Evolutionary conservation across 2,113 vertebrate species (phyloP).

Genomic region (Heterotis niloticus): DNA sequence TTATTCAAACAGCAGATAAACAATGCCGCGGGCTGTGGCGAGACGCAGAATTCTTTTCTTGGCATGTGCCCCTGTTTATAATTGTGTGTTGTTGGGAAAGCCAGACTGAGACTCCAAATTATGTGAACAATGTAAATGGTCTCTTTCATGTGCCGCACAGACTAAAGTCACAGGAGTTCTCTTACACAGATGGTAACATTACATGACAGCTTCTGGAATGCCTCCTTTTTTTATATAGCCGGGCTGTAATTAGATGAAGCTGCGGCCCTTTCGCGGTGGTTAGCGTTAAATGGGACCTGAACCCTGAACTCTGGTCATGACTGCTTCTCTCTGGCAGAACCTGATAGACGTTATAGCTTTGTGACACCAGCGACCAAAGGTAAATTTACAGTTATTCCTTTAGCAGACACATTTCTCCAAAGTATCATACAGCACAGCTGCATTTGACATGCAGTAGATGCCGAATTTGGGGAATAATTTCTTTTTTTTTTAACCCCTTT

Average conservation of each 20-base stretch:
- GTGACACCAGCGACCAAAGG: no score
- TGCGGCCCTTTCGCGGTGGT: slow-evolving; percentile 44
- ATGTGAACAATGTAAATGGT: slow-evolving; percentile 37
- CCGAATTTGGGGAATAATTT: neutral
- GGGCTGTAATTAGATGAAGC: slow-evolving; percentile 27
- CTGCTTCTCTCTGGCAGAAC: neutral
- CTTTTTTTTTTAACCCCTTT: neutral
- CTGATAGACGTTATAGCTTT: no score
- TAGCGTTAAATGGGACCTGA: neutral
- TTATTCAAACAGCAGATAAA: neutral
- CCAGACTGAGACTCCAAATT: neutral
- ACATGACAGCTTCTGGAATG: slow-evolving; percentile 47
- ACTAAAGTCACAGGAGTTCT: neutral
- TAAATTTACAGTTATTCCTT: no score
- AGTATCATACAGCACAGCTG: neutral
- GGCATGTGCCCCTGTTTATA: neutral
- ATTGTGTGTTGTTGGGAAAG: neutral
- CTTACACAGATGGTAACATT: neutral
- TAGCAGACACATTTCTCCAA: neutral
- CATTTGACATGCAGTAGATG: neutral
- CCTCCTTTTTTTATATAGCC: slow-evolving; percentile 31
- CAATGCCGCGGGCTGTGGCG: neutral
- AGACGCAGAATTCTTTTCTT: neutral
- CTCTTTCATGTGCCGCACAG: neutral
- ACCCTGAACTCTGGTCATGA: neutral